These are phyloP conservation scores for Edolisoma coerulescens DNA, from an alignment of 2,113 vertebrate species.

Conservation along the genomic window DNA sequence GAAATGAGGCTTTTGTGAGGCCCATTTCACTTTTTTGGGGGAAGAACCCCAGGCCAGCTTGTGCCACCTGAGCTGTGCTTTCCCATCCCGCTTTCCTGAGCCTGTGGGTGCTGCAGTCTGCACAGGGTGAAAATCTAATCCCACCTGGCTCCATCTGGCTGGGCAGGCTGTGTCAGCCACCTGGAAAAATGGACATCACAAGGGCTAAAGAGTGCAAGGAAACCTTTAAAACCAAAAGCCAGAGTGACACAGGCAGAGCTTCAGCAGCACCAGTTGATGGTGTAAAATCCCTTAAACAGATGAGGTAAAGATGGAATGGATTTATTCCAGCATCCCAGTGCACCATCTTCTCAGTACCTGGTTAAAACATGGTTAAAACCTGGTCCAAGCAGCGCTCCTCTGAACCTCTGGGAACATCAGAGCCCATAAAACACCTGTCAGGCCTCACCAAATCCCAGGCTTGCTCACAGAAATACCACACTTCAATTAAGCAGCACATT, in stretches of 20 bases:
- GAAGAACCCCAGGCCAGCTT: too few species aligned
- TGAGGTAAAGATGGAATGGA: background rate
- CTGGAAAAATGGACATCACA: too few species aligned
- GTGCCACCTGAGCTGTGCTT: too few species aligned
- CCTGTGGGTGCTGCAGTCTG: too few species aligned
- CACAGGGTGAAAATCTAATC: too few species aligned
- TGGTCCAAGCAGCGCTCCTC: background rate
- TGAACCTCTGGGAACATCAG: background rate
- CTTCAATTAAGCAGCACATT: background rate
- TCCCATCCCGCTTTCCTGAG: too few species aligned
- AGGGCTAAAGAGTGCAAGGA: background rate
- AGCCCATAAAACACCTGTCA: background rate
- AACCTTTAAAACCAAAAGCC: background rate
- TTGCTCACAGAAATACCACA: background rate
- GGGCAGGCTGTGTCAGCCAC: too few species aligned
- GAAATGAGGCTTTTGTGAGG: too few species aligned
- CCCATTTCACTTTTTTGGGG: too few species aligned
- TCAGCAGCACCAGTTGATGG: background rate
- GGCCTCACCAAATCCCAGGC: background rate
- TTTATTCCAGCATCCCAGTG: background rate
- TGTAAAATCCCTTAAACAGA: background rate
- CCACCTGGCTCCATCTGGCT: too few species aligned
- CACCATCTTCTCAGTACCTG: background rate
- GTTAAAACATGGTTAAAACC: background rate
- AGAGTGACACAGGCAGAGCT: background rate